Evolutionary conservation across 2,888 invertebrate genomes (phyloP), one percentile per base, ranked within the genome.

Genomic region (Proisotoma minuta): DNA sequence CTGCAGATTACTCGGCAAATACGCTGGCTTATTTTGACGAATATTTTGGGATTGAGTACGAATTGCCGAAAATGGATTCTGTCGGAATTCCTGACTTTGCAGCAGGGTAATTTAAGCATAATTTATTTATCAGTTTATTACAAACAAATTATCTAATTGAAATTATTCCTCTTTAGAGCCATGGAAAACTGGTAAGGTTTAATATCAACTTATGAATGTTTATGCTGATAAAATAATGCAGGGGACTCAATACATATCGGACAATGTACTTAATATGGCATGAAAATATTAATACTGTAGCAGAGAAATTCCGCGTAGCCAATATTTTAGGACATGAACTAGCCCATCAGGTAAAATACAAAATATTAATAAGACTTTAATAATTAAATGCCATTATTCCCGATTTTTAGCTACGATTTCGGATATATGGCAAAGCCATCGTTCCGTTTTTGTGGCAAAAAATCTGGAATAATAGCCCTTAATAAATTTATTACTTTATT

Each of bases 131-230:
- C n/a, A n/a, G n/a, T n/a, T n/a, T n/a, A n/a, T n/a, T n/a, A n/a
- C n/a, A n/a, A n/a, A n/a, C n/a, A n/a, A n/a, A n/a, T n/a, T n/a
- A n/a, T n/a, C n/a, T n/a, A n/a, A n/a, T n/a, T n/a, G n/a, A n/a
- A n/a, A n/a, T n/a, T n/a, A n/a, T n/a, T n/a, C n/a, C n/a, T n/a
- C n/a, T n/a, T n/a, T n/a, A n/a, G 59, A 15, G 64, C 60, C 29
- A 64, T 64, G 64, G 64, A 64, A 40, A 64, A 64, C 48, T 64
- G 64, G n/a, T n/a, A n/a, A n/a, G 64, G 62, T 62, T 48, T 27
- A 28, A 12, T 8, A 24, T 22, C 18, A 54, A n/a, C 20, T 24
- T 22, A 27, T 52, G 23, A 52, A 28, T 20, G 24, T 8, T 24
- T 23, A 52, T 50, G 8, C 20, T 50, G 26, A 8, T 23, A 50